Conservation (phyloP, 2,113 vertebrate species). For the Festucalex cinctus region DNA sequence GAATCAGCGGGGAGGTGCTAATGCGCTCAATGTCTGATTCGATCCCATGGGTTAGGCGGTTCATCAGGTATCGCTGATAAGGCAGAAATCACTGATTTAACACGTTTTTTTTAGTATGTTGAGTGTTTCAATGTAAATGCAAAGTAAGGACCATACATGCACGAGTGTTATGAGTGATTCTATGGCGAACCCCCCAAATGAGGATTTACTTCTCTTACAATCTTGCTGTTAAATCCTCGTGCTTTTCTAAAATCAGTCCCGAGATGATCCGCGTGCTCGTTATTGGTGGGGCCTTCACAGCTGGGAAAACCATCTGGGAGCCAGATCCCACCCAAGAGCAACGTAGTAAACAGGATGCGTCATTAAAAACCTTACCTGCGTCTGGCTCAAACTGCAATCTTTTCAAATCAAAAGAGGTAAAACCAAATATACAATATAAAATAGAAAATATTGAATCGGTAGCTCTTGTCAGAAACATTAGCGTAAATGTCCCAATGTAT, state of each 20-base stretch:
- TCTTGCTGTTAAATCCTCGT: neutral
- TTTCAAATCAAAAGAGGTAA: neutral
- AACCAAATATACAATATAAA: slow-evolving; percentile 25
- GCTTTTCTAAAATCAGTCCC: slow-evolving; percentile 13
- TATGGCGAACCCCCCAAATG: neutral
- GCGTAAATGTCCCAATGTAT: neutral
- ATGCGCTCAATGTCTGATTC: slow-evolving; percentile 32
- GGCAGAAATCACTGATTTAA: slow-evolving; percentile 21
- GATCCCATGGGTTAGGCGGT: slow-evolving; percentile 32
- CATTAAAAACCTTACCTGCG: slow-evolving; percentile 73
- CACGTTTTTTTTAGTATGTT: neutral
- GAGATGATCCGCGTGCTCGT: slow-evolving; percentile 27
- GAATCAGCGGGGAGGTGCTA: slow-evolving; percentile 63
- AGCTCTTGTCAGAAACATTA: neutral
- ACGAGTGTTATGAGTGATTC: slow-evolving; percentile 4
- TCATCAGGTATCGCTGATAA: slow-evolving; percentile 24
- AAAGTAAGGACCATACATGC: neutral
- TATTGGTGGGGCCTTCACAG: slow-evolving; percentile 38
- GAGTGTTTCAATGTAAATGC: neutral
- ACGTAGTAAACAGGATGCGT: slow-evolving; percentile 80
- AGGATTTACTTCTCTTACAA: neutral
- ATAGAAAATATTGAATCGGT: slow-evolving; percentile 26
- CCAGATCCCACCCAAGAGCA: slow-evolving; percentile 79
- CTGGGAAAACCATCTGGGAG: slow-evolving; percentile 51
- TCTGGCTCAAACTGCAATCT: slow-evolving; percentile 37